Evolutionary conservation across 2,888 invertebrate species (phyloP), one percentile per base, ranked within the genome.

Genomic region (Acanthosepion esculentum): DNA sequence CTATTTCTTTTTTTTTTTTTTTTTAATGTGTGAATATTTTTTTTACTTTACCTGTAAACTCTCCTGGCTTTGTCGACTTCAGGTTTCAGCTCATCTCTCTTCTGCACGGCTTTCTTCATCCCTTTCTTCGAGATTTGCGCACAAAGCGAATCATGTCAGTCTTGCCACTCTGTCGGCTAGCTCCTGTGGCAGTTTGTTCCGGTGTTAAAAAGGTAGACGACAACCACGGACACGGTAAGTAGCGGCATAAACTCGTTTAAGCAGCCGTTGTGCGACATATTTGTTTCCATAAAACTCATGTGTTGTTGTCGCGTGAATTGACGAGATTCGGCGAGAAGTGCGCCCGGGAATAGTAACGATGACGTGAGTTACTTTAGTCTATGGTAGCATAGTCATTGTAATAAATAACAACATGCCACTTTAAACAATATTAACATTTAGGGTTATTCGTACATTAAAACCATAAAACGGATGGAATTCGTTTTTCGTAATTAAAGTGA

Each of bases 51-150:
- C 97, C 96, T 96, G 96, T 97, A 97, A 93, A 97, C 96, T 95
- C 96, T 96, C 95, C 96, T 97, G 26, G 97, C 96, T 95, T 96
- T 96, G 95, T 97, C 97, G 95, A 96, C 96, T 95, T 97, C 96
- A 93, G 96, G 96, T 95, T 96, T 97, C 26, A 96, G 95, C 94
- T 96, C 97, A 94, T 96, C 95, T 94, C 95, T 95, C 94, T 96
- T 96, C 94, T 95, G 96, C 95, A 95, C 94, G 91, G 95, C 95
- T 95, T 96, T 96, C 96, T 96, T 96, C 96, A 96, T 96, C 95
- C 95, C 96, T 95, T 95, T 91, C 55, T 92, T 50, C 92, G 78
- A 78, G 59, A 94, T 50, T 93, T 94, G 23, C 50, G 29, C 94
- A 55, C 93, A 93, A 55, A 64, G 48, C 55, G 55, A 91, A 93